phyloP scores from a whole-genome alignment of 2,888 invertebrate genomes.

The Magallana nippona region DNA sequence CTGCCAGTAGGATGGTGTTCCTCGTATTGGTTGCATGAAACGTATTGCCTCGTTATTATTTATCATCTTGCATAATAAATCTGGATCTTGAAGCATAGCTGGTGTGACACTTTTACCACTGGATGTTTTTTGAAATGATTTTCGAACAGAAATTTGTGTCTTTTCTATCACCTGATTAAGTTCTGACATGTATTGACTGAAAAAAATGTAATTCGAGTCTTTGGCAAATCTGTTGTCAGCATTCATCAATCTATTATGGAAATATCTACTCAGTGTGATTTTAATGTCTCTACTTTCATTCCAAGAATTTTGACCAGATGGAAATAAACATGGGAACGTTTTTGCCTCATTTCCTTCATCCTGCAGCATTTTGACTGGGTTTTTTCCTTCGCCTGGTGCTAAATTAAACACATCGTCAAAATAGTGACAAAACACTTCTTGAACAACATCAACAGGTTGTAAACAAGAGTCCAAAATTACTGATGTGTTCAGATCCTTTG shows the following conservation, averaged over 20 bases:
- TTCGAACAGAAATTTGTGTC: slow-evolving; percentile 47
- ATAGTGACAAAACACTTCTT: background rate
- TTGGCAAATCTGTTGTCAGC: slow-evolving; percentile 44
- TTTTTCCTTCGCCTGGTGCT: background rate
- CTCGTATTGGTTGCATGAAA: slow-evolving; percentile 42
- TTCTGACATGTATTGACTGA: slow-evolving; percentile 49
- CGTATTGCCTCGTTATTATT: slow-evolving; percentile 33
- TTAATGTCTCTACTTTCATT: slow-evolving; percentile 33
- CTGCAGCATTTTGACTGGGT: background rate
- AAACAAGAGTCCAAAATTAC: slow-evolving; percentile 47
- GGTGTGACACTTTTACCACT: slow-evolving; percentile 38
- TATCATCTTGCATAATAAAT: slow-evolving; percentile 36
- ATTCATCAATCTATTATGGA: slow-evolving; percentile 40
- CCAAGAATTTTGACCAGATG: slow-evolving; percentile 36
- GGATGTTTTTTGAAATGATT: slow-evolving; percentile 31
- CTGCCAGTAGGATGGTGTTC: slow-evolving; percentile 46
- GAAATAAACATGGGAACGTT: slow-evolving; percentile 49
- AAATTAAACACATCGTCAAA: background rate
- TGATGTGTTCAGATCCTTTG: background rate
- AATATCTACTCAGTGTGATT: slow-evolving; percentile 39
- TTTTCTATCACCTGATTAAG: slow-evolving; percentile 42
- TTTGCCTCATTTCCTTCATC: background rate
- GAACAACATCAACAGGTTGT: slow-evolving; percentile 44
- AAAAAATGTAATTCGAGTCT: slow-evolving; percentile 47
- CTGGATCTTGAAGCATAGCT: slow-evolving; percentile 35